A percentile compares a stretch with the other conserved stretches of the same genome.
These are phyloP conservation scores for Cyphomyrus discorhynchus DNA, from an alignment of 2,113 vertebrate genomes.

Conservation along the genomic window DNA sequence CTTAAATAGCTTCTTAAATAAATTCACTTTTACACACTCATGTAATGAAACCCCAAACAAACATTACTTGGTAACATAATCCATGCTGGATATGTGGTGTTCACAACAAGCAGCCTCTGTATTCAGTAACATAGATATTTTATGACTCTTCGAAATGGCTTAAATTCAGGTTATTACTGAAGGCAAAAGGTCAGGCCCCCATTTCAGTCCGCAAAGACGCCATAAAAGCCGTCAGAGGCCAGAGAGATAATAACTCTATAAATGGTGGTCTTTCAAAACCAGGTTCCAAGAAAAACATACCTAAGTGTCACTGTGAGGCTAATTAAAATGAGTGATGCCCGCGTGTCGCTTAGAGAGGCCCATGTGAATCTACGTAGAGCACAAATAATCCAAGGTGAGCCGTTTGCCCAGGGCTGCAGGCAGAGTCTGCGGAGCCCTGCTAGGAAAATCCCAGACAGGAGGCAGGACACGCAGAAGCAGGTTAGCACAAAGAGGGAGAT, in stretches of 20 bases:
- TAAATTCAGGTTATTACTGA: slow-evolving; percentile 1
- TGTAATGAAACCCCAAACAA: neutral
- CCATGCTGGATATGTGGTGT: neutral
- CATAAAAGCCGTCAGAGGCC: neutral
- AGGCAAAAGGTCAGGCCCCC: neutral
- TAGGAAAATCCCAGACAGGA: neutral
- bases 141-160: neutral
- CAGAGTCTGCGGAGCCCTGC: neutral
- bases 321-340: slow-evolving; percentile 1
- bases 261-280: neutral
- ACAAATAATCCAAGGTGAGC: neutral
- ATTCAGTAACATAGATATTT: neutral
- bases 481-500: neutral
- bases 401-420: neutral
- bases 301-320: neutral
- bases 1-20: neutral
- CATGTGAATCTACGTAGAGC: neutral
- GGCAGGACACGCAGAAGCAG: neutral
- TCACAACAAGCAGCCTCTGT: neutral
- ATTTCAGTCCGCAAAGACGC: neutral
- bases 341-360: neutral
- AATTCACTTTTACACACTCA: neutral
- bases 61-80: neutral
- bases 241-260: slow-evolving; percentile 5
- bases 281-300: slow-evolving; percentile 3